phyloP scores from a whole-genome alignment of 2,888 invertebrate species.

The Notodonta ziczac region DNA sequence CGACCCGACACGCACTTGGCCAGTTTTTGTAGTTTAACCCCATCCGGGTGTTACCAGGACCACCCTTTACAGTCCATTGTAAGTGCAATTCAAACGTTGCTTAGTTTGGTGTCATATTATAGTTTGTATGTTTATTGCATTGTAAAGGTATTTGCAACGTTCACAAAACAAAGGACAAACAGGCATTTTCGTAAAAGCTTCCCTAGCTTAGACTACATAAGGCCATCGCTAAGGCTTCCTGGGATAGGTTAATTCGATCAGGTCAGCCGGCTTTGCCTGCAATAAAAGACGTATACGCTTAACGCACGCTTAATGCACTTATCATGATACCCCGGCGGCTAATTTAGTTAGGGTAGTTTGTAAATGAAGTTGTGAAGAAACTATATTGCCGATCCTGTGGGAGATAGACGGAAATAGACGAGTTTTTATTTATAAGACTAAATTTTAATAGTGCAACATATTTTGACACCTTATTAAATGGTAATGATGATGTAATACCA shows the following conservation, averaged over 20 bases:
- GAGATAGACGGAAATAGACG: too few species aligned
- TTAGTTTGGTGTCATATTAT: too few species aligned
- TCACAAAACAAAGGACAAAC: background rate
- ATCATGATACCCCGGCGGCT: conserved; percentile 9
- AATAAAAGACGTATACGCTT: conserved; percentile 22
- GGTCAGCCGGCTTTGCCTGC: conserved; percentile 27
- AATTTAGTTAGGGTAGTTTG: conserved; percentile 5
- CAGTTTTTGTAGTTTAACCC: too few species aligned
- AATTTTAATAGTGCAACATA: too few species aligned
- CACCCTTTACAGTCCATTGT: too few species aligned
- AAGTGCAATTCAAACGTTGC: too few species aligned
- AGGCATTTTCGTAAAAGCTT: background rate
- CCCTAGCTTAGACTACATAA: background rate
- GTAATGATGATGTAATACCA: too few species aligned
- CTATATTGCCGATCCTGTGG: background rate
- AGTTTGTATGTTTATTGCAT: too few species aligned
- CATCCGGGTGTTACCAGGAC: too few species aligned
- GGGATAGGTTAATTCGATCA: conserved; percentile 36
- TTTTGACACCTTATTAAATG: too few species aligned
- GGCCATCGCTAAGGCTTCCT: background rate
- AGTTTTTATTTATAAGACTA: too few species aligned
- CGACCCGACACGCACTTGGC: too few species aligned
- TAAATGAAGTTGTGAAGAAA: background rate
- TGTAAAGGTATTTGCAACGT: background rate
- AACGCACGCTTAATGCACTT: conserved; percentile 36